Evolutionary conservation across 2,888 invertebrate species (phyloP).

Genomic region (Dendrolimus houi): DNA sequence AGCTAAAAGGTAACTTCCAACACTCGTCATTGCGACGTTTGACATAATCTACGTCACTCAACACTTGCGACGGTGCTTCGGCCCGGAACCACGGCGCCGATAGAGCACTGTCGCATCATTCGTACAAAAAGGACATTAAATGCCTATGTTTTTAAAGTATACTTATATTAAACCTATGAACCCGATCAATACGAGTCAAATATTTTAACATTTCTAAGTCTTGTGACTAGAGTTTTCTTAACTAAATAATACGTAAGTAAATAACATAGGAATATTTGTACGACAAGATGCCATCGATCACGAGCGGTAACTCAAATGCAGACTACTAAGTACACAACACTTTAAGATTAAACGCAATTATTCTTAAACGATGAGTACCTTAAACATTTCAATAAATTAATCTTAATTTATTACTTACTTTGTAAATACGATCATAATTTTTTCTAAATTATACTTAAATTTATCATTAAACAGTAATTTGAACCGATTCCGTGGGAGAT

Average conservation of each 20-base stretch:
- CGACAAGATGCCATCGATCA: conserved; percentile 76
- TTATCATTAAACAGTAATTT: conserved; percentile 41
- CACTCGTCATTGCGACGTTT: conserved; percentile 26
- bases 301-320: conserved; percentile 77
- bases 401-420: conserved; percentile 50
- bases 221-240: conserved; percentile 75
- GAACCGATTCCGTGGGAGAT: conserved; percentile 71
- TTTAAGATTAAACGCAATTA: conserved; percentile 64
- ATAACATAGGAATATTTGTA: conserved; percentile 77
- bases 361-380: conserved; percentile 54
- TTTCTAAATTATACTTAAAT: conserved; percentile 33
- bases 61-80: conserved; percentile 2
- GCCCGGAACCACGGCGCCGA: not conserved
- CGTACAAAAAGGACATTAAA: conserved; percentile 52
- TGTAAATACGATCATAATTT: conserved; percentile 38
- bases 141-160: conserved; percentile 41
- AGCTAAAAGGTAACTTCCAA: conserved; percentile 73
- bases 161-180: conserved; percentile 58
- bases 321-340: conserved; percentile 67
- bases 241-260: conserved; percentile 69
- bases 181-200: conserved; percentile 60
- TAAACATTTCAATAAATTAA: conserved; percentile 67
- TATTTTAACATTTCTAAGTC: conserved; percentile 70
- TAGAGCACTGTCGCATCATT: conserved; percentile 20
- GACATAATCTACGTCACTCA: conserved; percentile 8